Percentiles rank a stretch among this genome's conserved stretches.
phyloP scores from a whole-genome alignment of 2,113 vertebrate genomes.

The Sterrhoptilus dennistouni region DNA sequence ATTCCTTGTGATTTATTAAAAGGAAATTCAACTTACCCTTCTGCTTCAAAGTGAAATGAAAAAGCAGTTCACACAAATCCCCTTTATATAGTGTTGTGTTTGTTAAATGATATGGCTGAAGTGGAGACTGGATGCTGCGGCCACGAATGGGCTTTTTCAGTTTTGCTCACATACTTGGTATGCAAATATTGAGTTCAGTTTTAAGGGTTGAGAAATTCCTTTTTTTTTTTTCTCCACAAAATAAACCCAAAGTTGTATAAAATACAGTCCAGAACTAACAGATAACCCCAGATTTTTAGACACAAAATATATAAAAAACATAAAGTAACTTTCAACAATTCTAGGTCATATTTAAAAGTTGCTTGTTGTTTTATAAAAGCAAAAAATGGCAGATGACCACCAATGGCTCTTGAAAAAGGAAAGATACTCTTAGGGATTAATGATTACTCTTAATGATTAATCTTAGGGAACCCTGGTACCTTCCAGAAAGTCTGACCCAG shows the following conservation, averaged over 20 bases:
- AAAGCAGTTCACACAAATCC: neutral
- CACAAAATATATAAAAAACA: neutral
- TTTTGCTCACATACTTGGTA: neutral
- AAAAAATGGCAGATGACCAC: neutral
- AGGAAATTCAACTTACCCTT: constrained; percentile 53
- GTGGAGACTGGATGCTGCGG: neutral
- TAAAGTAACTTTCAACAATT: neutral
- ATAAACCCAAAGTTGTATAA: neutral
- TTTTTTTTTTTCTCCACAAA: neutral
- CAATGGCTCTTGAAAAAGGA: neutral
- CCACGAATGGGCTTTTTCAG: neutral
- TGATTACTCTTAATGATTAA: too few relatives aligned
- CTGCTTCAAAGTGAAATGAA: neutral
- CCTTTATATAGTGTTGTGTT: constrained; percentile 9
- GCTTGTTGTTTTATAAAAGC: neutral
- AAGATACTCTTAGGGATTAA: neutral
- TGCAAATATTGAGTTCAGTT: neutral
- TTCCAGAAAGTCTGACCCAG: neutral
- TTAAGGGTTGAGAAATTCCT: neutral
- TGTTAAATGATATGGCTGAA: neutral
- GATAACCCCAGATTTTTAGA: neutral
- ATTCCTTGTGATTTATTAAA: neutral
- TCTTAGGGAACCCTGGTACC: neutral
- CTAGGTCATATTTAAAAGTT: neutral
- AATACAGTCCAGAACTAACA: neutral